Evolutionary conservation across 2,797 vertebrate genomes (phyloP), one percentile per base, ranked within the genome.

Genomic region (Danionella dracula): DNA sequence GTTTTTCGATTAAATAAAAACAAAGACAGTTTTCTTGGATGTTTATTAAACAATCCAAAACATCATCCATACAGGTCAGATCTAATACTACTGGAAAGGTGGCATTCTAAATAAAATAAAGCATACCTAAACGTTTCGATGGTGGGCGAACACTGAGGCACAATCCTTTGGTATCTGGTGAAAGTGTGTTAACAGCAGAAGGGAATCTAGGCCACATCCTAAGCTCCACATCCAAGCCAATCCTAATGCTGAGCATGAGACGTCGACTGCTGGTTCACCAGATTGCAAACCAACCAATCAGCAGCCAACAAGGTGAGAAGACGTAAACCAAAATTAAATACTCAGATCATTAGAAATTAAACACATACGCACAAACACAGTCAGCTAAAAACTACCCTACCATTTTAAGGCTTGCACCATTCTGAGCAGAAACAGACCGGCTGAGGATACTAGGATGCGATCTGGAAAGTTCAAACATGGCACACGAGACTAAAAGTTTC

Each of bases 331-430:
- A 17, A 50, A n/a, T 45, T 23, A 54, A 66, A 66, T 56, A 66
- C 63, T 56, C 40, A 56, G 31, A 45, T 55, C 19, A 34, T 40
- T 20, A 8, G 27, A 54, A 38, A 81, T 69, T 65, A 69, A 84
- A 83, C 81, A 29, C 13, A 19, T 68, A 84, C 81, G 81, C 85
- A 78, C n/a, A n/a, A n/a, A n/a, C 84, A 78, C 80, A 77, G 29
- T 11, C 37, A n/a, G 48, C 37, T 51, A 41, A 64, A 53, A 54
- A 77, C 84, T 83, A 87, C 80, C 89, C 84, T 88, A 90, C 78
- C 86, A 85, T 87, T 88, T 85, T 83, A 86, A 69, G 70, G 61
- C 53, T 66, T 19, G 44, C 56, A 80, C 83, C 83, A 71, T 76
- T 2, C 46, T 46, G 63, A 54, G 53, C 49, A 23, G 44, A 46